A percentile compares a stretch with the other conserved stretches of the same genome.
Conservation (phyloP, 2,888 invertebrate species). For the Trilocha varians region DNA sequence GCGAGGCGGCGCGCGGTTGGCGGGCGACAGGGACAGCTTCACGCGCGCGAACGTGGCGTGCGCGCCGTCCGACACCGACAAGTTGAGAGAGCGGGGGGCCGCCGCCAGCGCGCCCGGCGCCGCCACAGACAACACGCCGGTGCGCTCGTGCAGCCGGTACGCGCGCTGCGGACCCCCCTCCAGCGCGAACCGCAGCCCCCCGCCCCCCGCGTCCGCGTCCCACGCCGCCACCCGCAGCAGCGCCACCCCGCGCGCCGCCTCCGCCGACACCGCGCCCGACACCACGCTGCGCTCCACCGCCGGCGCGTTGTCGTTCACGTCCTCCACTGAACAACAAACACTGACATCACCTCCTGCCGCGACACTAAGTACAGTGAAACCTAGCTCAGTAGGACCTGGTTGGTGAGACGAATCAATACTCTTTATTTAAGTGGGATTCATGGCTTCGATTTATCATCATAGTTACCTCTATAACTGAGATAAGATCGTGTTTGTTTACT, state of each 20-base stretch:
- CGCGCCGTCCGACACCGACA: conserved; percentile 96
- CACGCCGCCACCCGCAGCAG: conserved; percentile 91
- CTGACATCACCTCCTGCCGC: too few relatives aligned
- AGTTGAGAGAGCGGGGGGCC: conserved; percentile 79
- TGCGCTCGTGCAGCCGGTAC: conserved; percentile 38
- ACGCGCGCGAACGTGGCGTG: conserved; percentile 91
- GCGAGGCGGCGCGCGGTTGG: conserved; percentile 84
- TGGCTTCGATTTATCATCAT: too few relatives aligned
- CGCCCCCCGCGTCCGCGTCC: conserved; percentile 89
- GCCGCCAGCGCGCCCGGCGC: conserved; percentile 78
- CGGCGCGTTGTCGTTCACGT: conserved; percentile 94
- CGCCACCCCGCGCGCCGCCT: conserved; percentile 89
- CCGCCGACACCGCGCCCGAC: conserved; percentile 83
- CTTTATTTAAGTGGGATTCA: too few relatives aligned
- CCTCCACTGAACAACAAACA: conserved; percentile 74
- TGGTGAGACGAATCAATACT: too few relatives aligned
- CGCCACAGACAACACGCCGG: conserved; percentile 67
- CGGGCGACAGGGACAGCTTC: conserved; percentile 83
- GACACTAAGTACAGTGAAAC: too few relatives aligned
- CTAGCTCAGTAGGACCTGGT: too few relatives aligned
- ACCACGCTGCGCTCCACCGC: conserved; percentile 87
- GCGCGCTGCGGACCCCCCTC: conserved; percentile 51
- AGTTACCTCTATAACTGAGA: too few relatives aligned
- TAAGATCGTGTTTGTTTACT: too few relatives aligned
- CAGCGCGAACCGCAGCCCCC: conserved; percentile 84